Conservation (phyloP, 1,140 invertebrate genomes). For the Ostrea edulis region DNA sequence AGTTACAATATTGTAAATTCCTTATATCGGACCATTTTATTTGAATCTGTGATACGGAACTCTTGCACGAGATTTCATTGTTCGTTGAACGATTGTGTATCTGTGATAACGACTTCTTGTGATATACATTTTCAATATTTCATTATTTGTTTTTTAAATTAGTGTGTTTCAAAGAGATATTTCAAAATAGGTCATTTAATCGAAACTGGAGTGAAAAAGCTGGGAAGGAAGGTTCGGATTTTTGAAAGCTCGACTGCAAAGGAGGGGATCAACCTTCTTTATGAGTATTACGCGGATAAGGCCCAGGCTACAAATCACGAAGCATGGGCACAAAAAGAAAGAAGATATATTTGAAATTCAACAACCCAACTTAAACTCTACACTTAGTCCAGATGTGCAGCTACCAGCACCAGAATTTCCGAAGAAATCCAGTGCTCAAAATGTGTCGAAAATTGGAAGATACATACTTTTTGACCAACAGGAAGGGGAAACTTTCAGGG, state of each 20-base stretch:
- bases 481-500: slow-evolving; percentile 55
- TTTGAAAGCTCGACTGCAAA: neutral
- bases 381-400: slow-evolving; percentile 57
- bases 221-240: slow-evolving; percentile 10
- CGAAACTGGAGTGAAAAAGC: slow-evolving; percentile 29
- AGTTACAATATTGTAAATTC: neutral
- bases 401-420: slow-evolving; percentile 52
- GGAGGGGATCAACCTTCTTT: slow-evolving; percentile 41
- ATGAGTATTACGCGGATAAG: slow-evolving; percentile 66
- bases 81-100: slow-evolving; percentile 8
- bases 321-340: slow-evolving; percentile 73
- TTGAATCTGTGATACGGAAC: neutral
- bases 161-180: neutral
- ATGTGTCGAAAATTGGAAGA: slow-evolving; percentile 58
- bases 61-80: slow-evolving; percentile 28
- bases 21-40: neutral
- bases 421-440: slow-evolving; percentile 48
- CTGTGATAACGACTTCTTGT: slow-evolving; percentile 9
- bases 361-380: slow-evolving; percentile 65
- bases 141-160: neutral
- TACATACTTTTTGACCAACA: slow-evolving; percentile 55
- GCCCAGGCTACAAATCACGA: slow-evolving; percentile 68
- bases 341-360: slow-evolving; percentile 55
- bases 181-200: neutral
- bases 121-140: neutral